Evolutionary conservation across 2,113 vertebrate genomes (phyloP).

Genomic region (Osmerus eperlanus): DNA sequence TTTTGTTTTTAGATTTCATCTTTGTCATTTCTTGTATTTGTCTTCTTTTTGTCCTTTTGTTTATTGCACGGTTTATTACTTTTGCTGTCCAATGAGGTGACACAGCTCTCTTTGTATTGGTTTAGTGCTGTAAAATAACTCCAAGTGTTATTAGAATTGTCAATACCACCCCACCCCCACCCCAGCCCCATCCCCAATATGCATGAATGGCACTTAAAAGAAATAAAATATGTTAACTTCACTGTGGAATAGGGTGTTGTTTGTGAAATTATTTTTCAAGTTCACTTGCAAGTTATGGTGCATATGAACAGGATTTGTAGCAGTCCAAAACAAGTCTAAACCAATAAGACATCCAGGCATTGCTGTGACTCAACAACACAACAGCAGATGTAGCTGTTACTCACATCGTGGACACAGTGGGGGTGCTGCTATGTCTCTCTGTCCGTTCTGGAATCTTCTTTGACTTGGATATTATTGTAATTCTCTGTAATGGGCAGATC

Average conservation of each 20-base stretch:
- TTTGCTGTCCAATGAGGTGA: constrained; percentile 84
- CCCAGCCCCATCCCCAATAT: constrained; percentile 77
- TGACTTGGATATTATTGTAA: too few species aligned
- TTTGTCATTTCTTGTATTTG: constrained; percentile 72
- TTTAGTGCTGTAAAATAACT: constrained; percentile 93
- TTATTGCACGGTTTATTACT: constrained; percentile 95
- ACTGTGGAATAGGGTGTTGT: constrained; percentile 75
- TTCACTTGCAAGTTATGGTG: too few species aligned
- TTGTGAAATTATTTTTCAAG: constrained; percentile 42
- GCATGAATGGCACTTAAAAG: constrained; percentile 95
- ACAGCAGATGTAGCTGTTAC: constrained; percentile 10
- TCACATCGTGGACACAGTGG: background rate
- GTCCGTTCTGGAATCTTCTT: background rate
- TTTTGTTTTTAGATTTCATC: constrained; percentile 61
- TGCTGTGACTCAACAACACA: background rate
- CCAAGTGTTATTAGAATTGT: constrained; percentile 91
- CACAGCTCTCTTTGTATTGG: constrained; percentile 88
- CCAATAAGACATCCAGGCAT: too few species aligned
- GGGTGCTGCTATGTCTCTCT: background rate
- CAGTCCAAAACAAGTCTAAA: too few species aligned
- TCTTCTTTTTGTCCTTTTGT: constrained; percentile 75
- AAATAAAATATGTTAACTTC: constrained; percentile 89
- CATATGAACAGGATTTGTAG: too few species aligned
- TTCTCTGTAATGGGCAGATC: too few species aligned
- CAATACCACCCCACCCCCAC: constrained; percentile 73